A percentile compares a stretch with the other conserved stretches of the same genome.
phyloP scores from a whole-genome alignment of 2,797 vertebrate genomes.

The Pteropus rufus region DNA sequence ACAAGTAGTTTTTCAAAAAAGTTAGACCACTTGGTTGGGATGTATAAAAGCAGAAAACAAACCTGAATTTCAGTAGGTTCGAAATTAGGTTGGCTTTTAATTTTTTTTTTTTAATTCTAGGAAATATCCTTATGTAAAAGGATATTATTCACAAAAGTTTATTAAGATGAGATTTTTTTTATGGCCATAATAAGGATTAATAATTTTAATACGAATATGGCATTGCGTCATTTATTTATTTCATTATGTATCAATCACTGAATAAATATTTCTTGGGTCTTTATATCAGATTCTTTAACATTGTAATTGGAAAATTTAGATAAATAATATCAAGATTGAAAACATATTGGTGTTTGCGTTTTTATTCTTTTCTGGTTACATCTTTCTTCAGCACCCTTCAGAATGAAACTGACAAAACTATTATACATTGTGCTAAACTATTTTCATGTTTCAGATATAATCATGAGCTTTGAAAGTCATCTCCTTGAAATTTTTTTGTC shows the following conservation, averaged over 20 bases:
- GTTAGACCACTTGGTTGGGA: fast-evolving
- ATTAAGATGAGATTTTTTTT: not conserved
- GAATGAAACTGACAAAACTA: not conserved
- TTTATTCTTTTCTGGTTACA: not conserved
- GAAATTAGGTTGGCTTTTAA: not conserved
- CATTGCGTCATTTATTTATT: not conserved
- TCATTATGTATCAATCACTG: not conserved
- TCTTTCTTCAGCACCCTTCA: not conserved
- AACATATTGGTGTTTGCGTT: not conserved
- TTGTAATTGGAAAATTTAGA: not conserved
- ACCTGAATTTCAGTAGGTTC: not conserved
- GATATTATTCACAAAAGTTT: not conserved
- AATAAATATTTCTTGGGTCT: not conserved
- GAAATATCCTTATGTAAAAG: not conserved
- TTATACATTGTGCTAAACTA: not conserved
- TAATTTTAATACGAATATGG: not conserved
- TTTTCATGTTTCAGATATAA: not conserved
- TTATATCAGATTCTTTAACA: not conserved
- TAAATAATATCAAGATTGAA: not conserved
- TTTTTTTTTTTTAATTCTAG: not conserved
- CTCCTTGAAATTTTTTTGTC: not conserved
- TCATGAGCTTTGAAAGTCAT: not conserved
- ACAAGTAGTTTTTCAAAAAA: not conserved
- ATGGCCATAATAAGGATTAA: not conserved
- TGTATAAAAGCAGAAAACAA: not conserved